Evolutionary conservation across 1,140 invertebrate species (phyloP).

Genomic region (Dendrolimus punctatus): DNA sequence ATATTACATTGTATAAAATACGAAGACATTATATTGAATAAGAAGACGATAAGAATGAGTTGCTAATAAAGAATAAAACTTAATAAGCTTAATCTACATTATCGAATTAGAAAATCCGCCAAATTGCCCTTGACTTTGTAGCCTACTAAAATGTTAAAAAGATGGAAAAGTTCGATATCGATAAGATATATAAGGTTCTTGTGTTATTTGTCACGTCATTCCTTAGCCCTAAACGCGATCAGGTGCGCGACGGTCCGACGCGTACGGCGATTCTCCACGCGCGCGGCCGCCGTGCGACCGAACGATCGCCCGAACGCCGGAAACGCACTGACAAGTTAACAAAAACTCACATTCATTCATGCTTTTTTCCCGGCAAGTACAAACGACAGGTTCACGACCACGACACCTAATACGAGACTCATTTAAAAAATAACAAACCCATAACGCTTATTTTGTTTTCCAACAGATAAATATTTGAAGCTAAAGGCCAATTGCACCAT

Average conservation of each 20-base stretch:
- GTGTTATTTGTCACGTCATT: neutral
- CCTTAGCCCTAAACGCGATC: constrained; percentile 13
- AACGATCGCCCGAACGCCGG: constrained; percentile 30
- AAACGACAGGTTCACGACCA: constrained; percentile 43
- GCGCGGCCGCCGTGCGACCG: constrained; percentile 46
- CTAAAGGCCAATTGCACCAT: no score
- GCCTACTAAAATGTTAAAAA: no score
- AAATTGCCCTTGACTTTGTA: no score
- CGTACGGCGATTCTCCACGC: constrained; percentile 65
- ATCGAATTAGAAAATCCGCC: no score
- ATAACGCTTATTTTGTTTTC: neutral
- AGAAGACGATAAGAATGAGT: no score
- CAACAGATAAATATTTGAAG: no score
- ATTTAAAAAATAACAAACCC: constrained; percentile 5
- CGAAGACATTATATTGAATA: no score
- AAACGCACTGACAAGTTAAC: constrained; percentile 63
- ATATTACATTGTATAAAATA: no score
- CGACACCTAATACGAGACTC: constrained; percentile 32
- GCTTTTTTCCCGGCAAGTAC: constrained; percentile 41
- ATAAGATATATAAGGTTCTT: no score
- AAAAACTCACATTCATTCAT: constrained; percentile 67
- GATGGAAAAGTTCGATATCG: no score
- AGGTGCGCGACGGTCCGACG: constrained; percentile 48
- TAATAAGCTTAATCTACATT: no score
- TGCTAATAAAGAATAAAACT: no score